Evolutionary conservation across 2,113 vertebrate genomes (phyloP).

Genomic region (Isurus oxyrinchus): DNA sequence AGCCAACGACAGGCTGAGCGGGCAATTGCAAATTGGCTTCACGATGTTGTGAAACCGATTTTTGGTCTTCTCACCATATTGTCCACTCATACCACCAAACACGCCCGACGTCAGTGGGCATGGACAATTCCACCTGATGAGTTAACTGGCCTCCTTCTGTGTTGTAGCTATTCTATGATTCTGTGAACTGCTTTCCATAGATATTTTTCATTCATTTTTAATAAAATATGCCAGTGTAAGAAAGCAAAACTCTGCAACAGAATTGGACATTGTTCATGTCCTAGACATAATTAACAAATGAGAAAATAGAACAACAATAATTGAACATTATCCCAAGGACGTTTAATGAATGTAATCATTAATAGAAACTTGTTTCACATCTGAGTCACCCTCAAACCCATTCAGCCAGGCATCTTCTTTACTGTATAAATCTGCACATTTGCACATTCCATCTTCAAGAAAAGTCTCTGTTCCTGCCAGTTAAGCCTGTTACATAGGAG

Average conservation of each 20-base stretch:
- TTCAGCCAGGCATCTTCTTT: background rate
- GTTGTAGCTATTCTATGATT: background rate
- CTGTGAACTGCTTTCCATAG: background rate
- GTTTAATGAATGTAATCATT: background rate
- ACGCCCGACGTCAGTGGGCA: too few relatives aligned
- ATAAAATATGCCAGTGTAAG: background rate
- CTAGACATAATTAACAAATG: background rate
- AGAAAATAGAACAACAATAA: background rate
- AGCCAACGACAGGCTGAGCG: too few relatives aligned
- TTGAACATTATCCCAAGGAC: background rate
- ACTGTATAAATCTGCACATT: too few relatives aligned
- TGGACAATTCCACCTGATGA: too few relatives aligned
- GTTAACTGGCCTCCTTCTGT: background rate
- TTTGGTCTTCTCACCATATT: too few relatives aligned
- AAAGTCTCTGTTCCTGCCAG: background rate
- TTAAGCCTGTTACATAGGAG: background rate
- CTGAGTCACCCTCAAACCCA: background rate
- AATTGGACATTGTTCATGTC: background rate
- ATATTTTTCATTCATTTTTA: background rate
- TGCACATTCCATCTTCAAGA: too few relatives aligned
- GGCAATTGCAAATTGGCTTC: too few relatives aligned
- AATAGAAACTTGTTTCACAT: background rate
- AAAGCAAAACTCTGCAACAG: background rate
- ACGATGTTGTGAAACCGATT: too few relatives aligned
- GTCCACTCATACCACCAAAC: too few relatives aligned